A percentile compares a stretch with the other conserved stretches of the same genome.
phyloP scores from a whole-genome alignment of 2,888 invertebrate genomes.

The Silvanus unidentatus region DNA sequence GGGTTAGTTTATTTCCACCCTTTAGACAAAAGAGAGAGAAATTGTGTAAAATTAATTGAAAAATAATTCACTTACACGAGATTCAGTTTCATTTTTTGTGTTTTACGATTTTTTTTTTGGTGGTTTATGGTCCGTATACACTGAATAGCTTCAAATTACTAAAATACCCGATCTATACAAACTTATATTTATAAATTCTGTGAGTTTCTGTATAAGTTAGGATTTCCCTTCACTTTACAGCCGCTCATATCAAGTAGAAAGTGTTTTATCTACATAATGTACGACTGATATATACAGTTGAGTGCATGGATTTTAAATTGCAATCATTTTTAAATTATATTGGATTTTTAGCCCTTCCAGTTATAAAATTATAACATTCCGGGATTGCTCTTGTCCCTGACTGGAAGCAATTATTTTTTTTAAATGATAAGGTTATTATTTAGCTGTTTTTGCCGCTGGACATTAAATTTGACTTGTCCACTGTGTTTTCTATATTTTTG shows the following conservation, averaged over 20 bases:
- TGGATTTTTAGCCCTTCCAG: no score
- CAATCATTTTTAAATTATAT: background rate
- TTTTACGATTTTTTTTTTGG: slow-evolving; percentile 12
- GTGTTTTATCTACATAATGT: slow-evolving; percentile 8
- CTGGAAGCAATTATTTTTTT: no score
- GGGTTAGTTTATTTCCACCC: no score
- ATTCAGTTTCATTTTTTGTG: slow-evolving; percentile 36
- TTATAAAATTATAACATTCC: no score
- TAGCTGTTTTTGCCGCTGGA: no score
- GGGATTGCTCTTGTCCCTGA: no score
- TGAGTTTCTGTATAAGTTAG: slow-evolving; percentile 19
- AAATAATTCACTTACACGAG: slow-evolving; percentile 34
- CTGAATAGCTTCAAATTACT: slow-evolving; percentile 39
- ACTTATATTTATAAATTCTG: slow-evolving; percentile 46
- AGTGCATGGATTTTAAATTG: background rate
- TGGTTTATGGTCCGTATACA: slow-evolving; percentile 32
- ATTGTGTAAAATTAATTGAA: no score
- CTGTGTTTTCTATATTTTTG: no score
- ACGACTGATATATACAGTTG: no score
- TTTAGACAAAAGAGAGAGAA: no score
- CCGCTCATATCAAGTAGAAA: slow-evolving; percentile 32
- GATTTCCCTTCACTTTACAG: slow-evolving; percentile 46
- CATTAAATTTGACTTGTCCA: no score
- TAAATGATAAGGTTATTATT: no score
- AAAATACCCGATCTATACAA: slow-evolving; percentile 36